Conservation (phyloP, 2,113 vertebrate genomes). For the Zootoca vivipara region DNA sequence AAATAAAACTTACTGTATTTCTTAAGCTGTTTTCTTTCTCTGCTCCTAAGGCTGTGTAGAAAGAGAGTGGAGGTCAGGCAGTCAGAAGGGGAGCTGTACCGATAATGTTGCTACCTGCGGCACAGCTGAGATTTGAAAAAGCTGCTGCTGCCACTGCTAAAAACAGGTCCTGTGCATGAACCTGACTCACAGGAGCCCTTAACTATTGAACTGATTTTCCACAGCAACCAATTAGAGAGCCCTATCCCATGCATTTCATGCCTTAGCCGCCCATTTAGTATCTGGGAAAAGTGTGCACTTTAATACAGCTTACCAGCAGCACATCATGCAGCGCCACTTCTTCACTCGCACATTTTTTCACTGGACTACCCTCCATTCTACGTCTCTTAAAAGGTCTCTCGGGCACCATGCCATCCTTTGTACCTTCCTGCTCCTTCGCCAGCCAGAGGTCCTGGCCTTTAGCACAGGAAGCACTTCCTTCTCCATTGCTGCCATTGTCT, state of each 20-base stretch:
- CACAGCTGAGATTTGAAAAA: neutral
- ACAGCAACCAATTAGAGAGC: neutral
- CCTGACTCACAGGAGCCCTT: neutral
- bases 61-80: too few species aligned
- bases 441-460: conserved; percentile 28
- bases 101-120: neutral
- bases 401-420: conserved; percentile 56
- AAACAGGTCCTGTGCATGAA: too few species aligned
- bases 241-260: neutral
- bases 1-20: too few species aligned
- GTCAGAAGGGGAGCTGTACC: too few species aligned
- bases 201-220: neutral
- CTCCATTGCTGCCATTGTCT: conserved; percentile 25
- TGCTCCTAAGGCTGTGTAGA: too few species aligned
- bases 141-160: neutral
- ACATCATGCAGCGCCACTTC: conserved; percentile 55
- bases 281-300: conserved; percentile 13
- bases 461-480: neutral
- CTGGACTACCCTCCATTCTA: conserved; percentile 65
- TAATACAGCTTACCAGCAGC: conserved; percentile 66
- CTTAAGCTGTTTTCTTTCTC: too few species aligned
- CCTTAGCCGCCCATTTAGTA: neutral
- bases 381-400: conserved; percentile 77
- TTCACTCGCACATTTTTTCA: conserved; percentile 77
- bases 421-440: conserved; percentile 36